Percentiles rank a stretch among this genome's conserved stretches.
These are phyloP conservation scores for Cryptocephalus moraei DNA, from an alignment of 2,888 invertebrate genomes.

Conservation along the genomic window DNA sequence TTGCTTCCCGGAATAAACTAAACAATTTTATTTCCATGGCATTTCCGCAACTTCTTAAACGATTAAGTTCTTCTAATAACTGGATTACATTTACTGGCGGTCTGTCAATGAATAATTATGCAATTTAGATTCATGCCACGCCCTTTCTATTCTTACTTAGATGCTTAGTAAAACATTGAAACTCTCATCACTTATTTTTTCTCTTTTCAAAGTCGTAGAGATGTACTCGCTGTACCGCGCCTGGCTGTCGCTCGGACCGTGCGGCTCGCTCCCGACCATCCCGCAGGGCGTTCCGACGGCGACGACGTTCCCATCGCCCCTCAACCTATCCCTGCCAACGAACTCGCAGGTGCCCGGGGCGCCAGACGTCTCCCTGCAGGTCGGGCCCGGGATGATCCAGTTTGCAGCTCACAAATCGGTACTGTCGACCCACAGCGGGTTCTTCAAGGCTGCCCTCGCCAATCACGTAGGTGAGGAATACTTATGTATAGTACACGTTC, in stretches of 20 bases:
- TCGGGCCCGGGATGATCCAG: constrained; percentile 51
- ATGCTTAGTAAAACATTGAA: too few relatives aligned
- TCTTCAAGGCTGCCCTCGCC: constrained; percentile 53
- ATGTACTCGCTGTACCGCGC: constrained; percentile 41
- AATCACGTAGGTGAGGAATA: constrained; percentile 28
- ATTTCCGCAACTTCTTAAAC: too few relatives aligned
- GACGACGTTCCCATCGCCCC: constrained; percentile 18
- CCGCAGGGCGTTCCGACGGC: constrained; percentile 12
- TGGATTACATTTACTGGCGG: too few relatives aligned
- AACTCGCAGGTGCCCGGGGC: constrained; percentile 16
- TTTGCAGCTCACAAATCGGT: constrained; percentile 59
- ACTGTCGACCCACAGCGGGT: constrained; percentile 59
- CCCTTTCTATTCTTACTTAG: too few relatives aligned
- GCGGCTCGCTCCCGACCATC: constrained; percentile 18
- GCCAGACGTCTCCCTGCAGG: constrained; percentile 54
- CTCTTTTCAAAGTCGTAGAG: background rate
- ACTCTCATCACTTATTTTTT: too few relatives aligned
- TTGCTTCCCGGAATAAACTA: too few relatives aligned
- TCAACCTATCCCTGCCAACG: constrained; percentile 21
- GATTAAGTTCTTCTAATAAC: too few relatives aligned
- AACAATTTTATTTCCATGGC: too few relatives aligned
- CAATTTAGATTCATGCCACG: too few relatives aligned
- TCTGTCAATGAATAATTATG: too few relatives aligned
- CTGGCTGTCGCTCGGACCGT: constrained; percentile 35
- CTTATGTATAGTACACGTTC: too few relatives aligned